phyloP scores from a whole-genome alignment of 2,797 vertebrate species.

The Macropodus opercularis region DNA sequence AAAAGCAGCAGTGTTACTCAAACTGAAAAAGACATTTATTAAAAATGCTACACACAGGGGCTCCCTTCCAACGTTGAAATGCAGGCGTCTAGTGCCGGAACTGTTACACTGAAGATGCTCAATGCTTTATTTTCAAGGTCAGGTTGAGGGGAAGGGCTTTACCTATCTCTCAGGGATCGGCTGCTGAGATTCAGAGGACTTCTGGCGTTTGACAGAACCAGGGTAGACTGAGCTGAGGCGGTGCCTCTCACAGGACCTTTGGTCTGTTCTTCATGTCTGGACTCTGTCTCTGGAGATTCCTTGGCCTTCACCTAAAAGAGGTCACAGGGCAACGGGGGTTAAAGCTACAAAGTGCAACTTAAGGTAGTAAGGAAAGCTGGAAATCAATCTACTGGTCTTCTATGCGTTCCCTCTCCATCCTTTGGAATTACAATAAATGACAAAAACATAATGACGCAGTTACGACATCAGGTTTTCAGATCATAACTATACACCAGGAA shows the following conservation, averaged over 20 bases:
- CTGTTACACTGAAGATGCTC: neutral
- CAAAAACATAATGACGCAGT: too few species aligned
- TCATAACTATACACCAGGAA: neutral
- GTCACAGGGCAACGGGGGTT: neutral
- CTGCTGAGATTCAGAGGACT: constrained; percentile 78
- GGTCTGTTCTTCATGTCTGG: constrained; percentile 45
- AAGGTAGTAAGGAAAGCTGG: too few species aligned
- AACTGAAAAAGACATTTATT: too few species aligned
- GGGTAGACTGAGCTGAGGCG: constrained; percentile 57
- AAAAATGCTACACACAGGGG: neutral
- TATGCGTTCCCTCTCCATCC: too few species aligned
- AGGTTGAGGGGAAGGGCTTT: constrained; percentile 23
- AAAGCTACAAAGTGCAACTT: too few species aligned
- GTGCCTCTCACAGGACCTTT: constrained; percentile 32
- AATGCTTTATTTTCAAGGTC: neutral
- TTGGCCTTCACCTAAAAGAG: constrained; percentile 72
- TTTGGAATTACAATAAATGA: too few species aligned
- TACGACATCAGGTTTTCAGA: too few species aligned
- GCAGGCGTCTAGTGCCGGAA: neutral
- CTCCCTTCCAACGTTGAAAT: neutral
- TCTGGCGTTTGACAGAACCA: constrained; percentile 58
- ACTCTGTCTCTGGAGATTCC: constrained; percentile 62
- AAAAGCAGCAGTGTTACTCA: constrained; percentile 17
- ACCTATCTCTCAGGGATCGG: constrained; percentile 91
- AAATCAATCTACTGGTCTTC: too few species aligned